Evolutionary conservation across 2,888 invertebrate species (phyloP).

Genomic region (Drosophila nigricruria): DNA sequence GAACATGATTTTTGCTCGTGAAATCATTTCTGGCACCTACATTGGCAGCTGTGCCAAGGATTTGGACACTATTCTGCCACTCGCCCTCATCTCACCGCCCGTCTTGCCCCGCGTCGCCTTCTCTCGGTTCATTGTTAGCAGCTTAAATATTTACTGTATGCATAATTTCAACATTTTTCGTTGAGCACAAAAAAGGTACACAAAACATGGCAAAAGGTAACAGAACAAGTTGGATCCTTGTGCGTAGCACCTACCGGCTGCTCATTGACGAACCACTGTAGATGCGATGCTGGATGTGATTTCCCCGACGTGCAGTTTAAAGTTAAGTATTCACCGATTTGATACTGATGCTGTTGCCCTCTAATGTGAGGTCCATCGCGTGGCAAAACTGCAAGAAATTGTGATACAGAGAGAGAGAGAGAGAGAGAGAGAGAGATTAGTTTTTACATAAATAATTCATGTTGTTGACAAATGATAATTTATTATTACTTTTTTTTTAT

Average conservation of each 20-base stretch:
- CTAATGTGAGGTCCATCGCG: slow-evolving; percentile 91
- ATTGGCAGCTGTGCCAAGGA: slow-evolving; percentile 54
- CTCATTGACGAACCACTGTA: slow-evolving; percentile 93
- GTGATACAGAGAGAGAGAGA: too few species aligned
- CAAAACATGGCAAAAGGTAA: slow-evolving; percentile 17
- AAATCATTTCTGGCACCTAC: slow-evolving; percentile 69
- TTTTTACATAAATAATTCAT: neutral
- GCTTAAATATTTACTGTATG: slow-evolving; percentile 77
- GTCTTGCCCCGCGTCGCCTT: neutral
- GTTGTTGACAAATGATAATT: neutral
- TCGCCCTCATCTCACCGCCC: neutral
- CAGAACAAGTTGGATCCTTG: slow-evolving; percentile 17
- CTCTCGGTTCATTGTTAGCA: slow-evolving; percentile 60
- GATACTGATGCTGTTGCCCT: slow-evolving; percentile 90
- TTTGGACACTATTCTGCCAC: slow-evolving; percentile 23
- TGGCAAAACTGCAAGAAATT: slow-evolving; percentile 87
- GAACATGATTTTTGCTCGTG: slow-evolving; percentile 79
- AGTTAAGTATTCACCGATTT: slow-evolving; percentile 90
- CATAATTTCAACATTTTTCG: slow-evolving; percentile 71
- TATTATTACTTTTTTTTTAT: neutral
- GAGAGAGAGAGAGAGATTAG: neutral
- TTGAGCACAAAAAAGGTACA: slow-evolving; percentile 30
- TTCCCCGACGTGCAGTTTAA: slow-evolving; percentile 92
- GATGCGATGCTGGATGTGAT: slow-evolving; percentile 90
- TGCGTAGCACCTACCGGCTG: slow-evolving; percentile 87